phyloP scores from a whole-genome alignment of 2,797 vertebrate species.

The Ara ararauna region DNA sequence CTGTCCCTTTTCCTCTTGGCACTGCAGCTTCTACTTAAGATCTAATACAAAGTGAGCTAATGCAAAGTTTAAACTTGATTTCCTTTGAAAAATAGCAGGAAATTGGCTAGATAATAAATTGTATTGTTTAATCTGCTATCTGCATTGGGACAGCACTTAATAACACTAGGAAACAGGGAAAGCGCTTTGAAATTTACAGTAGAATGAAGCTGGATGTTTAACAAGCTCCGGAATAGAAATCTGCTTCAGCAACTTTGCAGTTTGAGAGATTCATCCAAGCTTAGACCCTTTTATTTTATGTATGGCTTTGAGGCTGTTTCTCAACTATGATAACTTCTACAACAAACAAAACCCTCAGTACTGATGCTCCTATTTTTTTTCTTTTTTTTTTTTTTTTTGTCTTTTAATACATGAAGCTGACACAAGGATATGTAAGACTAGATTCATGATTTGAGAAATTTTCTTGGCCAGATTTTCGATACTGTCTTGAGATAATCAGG shows the following conservation, averaged over 20 bases:
- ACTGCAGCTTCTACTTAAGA: not conserved
- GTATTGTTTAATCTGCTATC: not conserved
- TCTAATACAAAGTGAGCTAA: not conserved
- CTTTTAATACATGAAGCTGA: not conserved
- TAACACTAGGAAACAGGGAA: not conserved
- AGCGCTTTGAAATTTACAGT: not conserved
- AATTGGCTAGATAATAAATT: not conserved
- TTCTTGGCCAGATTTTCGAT: not conserved
- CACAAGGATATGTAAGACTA: not conserved
- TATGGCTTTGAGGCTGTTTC: not conserved
- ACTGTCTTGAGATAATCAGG: not conserved
- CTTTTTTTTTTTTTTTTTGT: not conserved
- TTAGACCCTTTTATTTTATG: conserved; percentile 14
- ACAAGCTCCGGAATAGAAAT: not conserved
- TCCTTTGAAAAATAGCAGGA: not conserved
- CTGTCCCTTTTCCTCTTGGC: not conserved
- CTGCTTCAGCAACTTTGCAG: not conserved
- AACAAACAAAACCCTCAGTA: not conserved
- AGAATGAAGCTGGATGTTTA: not conserved
- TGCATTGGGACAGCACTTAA: not conserved
- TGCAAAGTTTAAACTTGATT: not conserved
- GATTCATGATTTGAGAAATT: not conserved
- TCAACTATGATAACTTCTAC: not conserved
- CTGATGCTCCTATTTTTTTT: not conserved
- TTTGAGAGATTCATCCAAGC: not conserved